phyloP scores from a whole-genome alignment of 2,888 invertebrate species.

The Phaedon cochleariae region DNA sequence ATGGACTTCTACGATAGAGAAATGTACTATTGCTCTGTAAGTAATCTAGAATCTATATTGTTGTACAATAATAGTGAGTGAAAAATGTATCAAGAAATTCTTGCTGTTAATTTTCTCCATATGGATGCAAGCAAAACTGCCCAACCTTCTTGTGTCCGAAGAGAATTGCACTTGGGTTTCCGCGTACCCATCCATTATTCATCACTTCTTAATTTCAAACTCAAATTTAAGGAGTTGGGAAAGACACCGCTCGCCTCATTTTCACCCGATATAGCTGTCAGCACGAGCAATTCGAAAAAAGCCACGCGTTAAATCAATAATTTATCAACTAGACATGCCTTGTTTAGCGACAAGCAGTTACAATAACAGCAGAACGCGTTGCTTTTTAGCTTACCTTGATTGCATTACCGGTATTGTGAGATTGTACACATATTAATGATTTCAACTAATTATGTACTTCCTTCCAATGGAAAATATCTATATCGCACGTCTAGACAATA shows the following conservation, averaged over 20 bases:
- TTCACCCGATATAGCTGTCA: constrained; percentile 38
- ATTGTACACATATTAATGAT: constrained; percentile 34
- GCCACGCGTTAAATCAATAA: constrained; percentile 52
- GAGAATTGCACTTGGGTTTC: not conserved
- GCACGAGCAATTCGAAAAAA: constrained; percentile 49
- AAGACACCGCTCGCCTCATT: constrained; percentile 31
- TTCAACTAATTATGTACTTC: no score
- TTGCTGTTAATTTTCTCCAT: no score
- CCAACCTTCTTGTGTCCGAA: constrained; percentile 1
- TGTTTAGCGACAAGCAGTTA: constrained; percentile 50
- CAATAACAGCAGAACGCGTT: constrained; percentile 47
- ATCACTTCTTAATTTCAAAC: constrained; percentile 15
- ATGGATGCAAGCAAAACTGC: not conserved
- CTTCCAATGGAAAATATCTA: not conserved
- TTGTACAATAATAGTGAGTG: no score
- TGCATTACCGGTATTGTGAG: constrained; percentile 12
- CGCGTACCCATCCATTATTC: constrained; percentile 25
- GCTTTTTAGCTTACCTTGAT: constrained; percentile 34
- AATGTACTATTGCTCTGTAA: no score
- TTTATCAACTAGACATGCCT: constrained; percentile 51
- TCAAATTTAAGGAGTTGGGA: constrained; percentile 16
- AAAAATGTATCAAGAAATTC: no score
- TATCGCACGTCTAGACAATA: no score
- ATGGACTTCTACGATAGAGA: no score
- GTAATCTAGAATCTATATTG: no score